Percentiles rank a stretch among this genome's conserved stretches.
Evolutionary conservation across 2,797 vertebrate genomes (phyloP).

Genomic region (Acipenser oxyrinchus): DNA sequence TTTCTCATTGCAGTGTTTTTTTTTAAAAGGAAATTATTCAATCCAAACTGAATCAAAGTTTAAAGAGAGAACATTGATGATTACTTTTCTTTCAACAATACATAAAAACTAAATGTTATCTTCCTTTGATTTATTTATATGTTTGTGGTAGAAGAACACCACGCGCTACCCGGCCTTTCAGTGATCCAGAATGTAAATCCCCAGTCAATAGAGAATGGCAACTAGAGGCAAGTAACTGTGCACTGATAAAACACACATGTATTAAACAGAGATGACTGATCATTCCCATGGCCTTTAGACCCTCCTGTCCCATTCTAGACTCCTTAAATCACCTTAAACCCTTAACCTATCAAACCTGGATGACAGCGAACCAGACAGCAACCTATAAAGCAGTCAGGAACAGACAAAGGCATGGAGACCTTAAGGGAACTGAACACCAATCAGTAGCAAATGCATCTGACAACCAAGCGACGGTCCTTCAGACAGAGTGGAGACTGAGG

Average conservation of each 20-base stretch:
- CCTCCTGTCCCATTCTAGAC: too few relatives aligned
- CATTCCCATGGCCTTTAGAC: not conserved
- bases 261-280: not conserved
- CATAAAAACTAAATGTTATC: too few relatives aligned
- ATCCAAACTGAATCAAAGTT: too few relatives aligned
- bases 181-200: not conserved
- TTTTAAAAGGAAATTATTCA: too few relatives aligned
- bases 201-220: not conserved
- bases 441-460: conserved; percentile 34
- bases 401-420: conserved; percentile 7
- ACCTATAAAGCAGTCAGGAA: not conserved
- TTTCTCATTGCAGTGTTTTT: too few relatives aligned
- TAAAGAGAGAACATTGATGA: too few relatives aligned
- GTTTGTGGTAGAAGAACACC: too few relatives aligned
- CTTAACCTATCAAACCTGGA: not conserved
- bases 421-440: conserved; percentile 25
- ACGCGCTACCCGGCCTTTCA: too few relatives aligned
- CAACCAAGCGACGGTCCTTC: not conserved
- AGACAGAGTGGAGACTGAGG: not conserved
- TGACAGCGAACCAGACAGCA: not conserved
- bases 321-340: not conserved
- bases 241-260: not conserved
- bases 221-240: not conserved
- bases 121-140: too few relatives aligned
- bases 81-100: too few relatives aligned